Evolutionary conservation across 1,140 invertebrate species (phyloP), one percentile per base, ranked within the genome.

Genomic region (Acromyrmex charruanus): DNA sequence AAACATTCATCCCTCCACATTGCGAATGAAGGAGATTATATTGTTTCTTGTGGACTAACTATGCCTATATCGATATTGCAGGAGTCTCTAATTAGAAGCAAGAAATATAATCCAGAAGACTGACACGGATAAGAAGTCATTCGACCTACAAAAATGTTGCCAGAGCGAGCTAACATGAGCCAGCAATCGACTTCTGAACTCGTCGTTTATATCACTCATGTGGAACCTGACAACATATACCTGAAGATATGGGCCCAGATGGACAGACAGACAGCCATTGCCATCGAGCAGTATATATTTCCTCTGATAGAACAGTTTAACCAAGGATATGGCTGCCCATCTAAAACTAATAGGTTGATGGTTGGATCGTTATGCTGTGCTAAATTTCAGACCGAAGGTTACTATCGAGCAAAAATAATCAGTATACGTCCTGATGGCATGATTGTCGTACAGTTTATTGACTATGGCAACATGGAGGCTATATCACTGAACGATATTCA

Each of bases 381-480:
- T 3, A 96, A 96, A 95, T 97, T 96, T 92, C 96, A 96, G 93
- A 96, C 97, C 92, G 96, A 96, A 39, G 95, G 94, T 9, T 97
- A 96, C 93, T 97, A 96, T 89, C 94, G 97, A 88, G 96, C 96
- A 3, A 96, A 95, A 93, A 95, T 97, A 77, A 93, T 94, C 5
- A 92, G 93, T 10, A 93, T 95, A 85, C 77, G 96, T 18, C 85
- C 93, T 3, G 95, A 95, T 71, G 95, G 95, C 21, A 92, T 95
- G 65, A 95, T 97, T 21, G 93, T 96, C 85, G 96, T 97, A 4
- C 96, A 96, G 58, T 97, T 97, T 77, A 95, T 98, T 6, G 97
- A 98, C 93, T 97, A 97, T 92, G 97, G 97, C 79, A 97, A 97
- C 85, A 94, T 94, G 71, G 96, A 96, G 86, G 91, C 95, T n/a